phyloP scores from a whole-genome alignment of 2,888 invertebrate genomes.

The Ectobius pallidus region DNA sequence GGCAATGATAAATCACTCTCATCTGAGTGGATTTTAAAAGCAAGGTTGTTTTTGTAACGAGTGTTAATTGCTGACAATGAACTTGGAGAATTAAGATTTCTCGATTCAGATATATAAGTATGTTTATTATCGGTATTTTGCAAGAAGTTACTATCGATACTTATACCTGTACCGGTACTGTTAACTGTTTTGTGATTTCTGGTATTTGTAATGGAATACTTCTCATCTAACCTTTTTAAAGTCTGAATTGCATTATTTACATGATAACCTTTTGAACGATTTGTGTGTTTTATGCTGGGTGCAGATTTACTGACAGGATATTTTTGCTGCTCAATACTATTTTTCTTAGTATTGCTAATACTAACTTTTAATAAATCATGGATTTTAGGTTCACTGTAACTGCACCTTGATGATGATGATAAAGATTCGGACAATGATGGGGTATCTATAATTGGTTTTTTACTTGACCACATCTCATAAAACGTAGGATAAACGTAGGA shows the following conservation, averaged over 20 bases:
- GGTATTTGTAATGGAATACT: not conserved
- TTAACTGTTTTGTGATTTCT: too few relatives aligned
- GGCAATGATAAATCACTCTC: too few relatives aligned
- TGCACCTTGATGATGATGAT: not conserved
- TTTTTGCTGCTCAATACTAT: not conserved
- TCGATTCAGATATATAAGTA: too few relatives aligned
- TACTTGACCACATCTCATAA: constrained; percentile 2
- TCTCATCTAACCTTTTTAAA: constrained; percentile 4
- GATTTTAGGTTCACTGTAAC: not conserved
- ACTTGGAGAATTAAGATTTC: too few relatives aligned
- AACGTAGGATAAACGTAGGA: too few relatives aligned
- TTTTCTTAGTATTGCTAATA: constrained; percentile 1
- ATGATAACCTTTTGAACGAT: not conserved
- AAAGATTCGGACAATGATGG: not conserved
- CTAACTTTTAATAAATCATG: constrained; percentile 3
- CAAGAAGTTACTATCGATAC: too few relatives aligned
- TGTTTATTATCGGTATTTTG: too few relatives aligned
- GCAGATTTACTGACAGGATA: not conserved
- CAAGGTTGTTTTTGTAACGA: too few relatives aligned
- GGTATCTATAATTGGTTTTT: not conserved
- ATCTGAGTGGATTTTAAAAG: too few relatives aligned
- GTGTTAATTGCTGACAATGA: too few relatives aligned
- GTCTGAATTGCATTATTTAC: not conserved
- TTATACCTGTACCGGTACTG: too few relatives aligned
- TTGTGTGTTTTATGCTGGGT: too few relatives aligned